Base-by-base conservation (phyloP, 2,888 invertebrate genomes). In the Napeogenes inachia region DNA sequence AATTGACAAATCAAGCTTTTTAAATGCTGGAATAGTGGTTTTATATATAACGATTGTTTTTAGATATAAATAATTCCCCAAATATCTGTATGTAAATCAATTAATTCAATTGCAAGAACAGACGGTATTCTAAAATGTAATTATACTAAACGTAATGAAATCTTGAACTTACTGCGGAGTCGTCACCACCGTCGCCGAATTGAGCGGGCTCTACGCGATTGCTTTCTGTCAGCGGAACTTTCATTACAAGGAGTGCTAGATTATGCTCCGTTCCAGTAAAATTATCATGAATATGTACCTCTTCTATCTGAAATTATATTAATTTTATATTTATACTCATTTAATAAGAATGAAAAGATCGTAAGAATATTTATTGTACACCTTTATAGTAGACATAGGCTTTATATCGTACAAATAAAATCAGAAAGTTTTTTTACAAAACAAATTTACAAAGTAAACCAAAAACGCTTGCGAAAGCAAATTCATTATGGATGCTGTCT, bases 201-300 rank as follows among this genome's bases (percentile, higher is more conserved):
- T 73, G 73, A 4, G 80, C 79, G 3, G 75, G 67, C 13, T 74
- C 70, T 53, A 84, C 75, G 13, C 66, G 69, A 0, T 75, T 71
- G 3, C 65, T 76, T 33, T 78, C 75, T 0, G 13, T 35, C 0
- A 78, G 73, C 0, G 73, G 54, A 1, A 76, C 77, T n/a, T 82
- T 84, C 55, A 84, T 47, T 4, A 74, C 64, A 0, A 88, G 67
- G 0, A 86, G 55, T 0, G 84, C 85, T 38, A 89, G 57, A 57
- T 85, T 86, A 46, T 82, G 79, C 0, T 63, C 57, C 0, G 68
- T 64, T 4, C 65, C 60, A 0, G 80, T 78, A 64, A 80, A 87
- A 65, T 84, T 80, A 0, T 78, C 75, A 56, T 89, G 85, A 1
- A 78, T 42, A 4, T 71, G 72, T 4, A 87, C 69, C 10, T 74